These are phyloP conservation scores for Stictocephala bisonia DNA, from an alignment of 2,888 invertebrate species.

Conservation along the genomic window DNA sequence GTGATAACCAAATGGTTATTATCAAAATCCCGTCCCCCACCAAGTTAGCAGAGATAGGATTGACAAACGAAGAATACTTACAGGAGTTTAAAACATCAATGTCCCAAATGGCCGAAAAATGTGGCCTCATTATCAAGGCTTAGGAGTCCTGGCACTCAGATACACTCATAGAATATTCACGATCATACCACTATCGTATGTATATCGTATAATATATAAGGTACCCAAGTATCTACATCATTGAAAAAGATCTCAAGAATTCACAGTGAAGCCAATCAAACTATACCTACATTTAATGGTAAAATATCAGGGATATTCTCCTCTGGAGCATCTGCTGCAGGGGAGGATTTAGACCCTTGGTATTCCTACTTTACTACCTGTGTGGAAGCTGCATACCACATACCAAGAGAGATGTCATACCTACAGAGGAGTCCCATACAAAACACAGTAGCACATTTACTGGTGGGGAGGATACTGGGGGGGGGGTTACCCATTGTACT, in stretches of 20 bases:
- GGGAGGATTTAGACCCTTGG: too few relatives aligned
- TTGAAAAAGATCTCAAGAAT: neutral
- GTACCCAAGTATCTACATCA: neutral
- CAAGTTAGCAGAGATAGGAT: neutral
- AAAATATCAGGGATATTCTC: neutral
- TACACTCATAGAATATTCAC: neutral
- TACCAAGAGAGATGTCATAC: too few relatives aligned
- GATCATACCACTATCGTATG: neutral
- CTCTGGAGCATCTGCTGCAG: too few relatives aligned
- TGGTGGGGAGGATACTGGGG: too few relatives aligned
- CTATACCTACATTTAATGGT: neutral
- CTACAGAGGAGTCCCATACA: too few relatives aligned
- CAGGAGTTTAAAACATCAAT: neutral
- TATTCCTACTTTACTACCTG: too few relatives aligned
- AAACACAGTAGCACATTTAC: too few relatives aligned
- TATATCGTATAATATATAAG: too few relatives aligned
- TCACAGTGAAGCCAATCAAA: neutral
- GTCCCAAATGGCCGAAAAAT: neutral
- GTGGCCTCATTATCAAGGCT: neutral
- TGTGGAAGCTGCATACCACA: too few relatives aligned
- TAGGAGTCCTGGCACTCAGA: constrained; percentile 2
- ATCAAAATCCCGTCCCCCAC: neutral
- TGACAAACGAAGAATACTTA: neutral
- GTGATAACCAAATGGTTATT: constrained; percentile 13
- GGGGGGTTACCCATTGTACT: too few relatives aligned